A percentile compares a stretch with the other conserved stretches of the same genome.
Conservation (phyloP, 2,797 vertebrate genomes). For the Hypotaenidia okinawae region DNA sequence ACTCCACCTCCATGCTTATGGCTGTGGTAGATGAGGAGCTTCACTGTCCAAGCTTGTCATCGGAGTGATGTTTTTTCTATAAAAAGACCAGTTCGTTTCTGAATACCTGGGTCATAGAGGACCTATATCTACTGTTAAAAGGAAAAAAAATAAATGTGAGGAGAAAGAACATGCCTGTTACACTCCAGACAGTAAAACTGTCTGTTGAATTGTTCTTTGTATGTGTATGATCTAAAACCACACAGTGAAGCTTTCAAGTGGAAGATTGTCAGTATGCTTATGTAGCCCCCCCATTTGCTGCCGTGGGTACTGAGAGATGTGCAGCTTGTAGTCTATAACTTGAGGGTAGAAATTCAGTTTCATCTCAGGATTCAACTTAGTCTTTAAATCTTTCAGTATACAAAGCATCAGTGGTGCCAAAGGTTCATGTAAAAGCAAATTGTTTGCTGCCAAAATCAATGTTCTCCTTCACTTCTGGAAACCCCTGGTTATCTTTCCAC, state of each 20-base stretch:
- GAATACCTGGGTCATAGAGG: not conserved
- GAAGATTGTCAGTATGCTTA: not conserved
- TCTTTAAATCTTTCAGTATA: not conserved
- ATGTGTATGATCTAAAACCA: not conserved
- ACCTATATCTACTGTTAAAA: not conserved
- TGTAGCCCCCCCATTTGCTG: not conserved
- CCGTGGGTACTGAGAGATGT: not conserved
- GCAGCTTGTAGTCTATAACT: not conserved
- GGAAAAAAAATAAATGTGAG: not conserved
- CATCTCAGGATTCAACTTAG: not conserved
- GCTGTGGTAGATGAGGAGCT: not conserved
- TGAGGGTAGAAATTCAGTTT: not conserved
- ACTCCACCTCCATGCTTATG: not conserved
- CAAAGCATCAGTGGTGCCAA: not conserved
- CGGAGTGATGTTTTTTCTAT: not conserved
- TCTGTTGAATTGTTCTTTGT: not conserved
- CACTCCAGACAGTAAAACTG: not conserved
- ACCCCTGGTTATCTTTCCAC: not conserved
- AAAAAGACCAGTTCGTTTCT: not conserved
- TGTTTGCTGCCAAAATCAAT: not conserved
- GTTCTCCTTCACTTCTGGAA: not conserved
- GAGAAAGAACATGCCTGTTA: not conserved
- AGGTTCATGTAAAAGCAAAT: not conserved
- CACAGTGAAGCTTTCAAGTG: not conserved
- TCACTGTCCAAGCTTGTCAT: not conserved